These are phyloP conservation scores for Coremacera marginata DNA, from an alignment of 2,888 invertebrate genomes.

Conservation along the genomic window DNA sequence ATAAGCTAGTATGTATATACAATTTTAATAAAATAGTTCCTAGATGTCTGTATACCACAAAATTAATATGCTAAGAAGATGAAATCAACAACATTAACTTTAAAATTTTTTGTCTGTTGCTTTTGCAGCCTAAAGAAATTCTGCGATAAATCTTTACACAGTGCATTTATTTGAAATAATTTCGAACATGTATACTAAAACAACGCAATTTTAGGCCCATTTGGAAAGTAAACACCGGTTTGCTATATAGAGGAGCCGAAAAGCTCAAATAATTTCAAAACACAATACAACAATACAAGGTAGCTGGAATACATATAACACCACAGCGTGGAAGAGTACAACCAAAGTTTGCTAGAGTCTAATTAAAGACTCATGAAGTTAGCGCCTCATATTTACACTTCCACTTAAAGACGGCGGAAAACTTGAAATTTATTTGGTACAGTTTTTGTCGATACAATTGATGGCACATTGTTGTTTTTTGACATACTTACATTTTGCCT, in stretches of 20 bases:
- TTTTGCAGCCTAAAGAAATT: no score
- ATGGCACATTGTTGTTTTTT: conserved; percentile 50
- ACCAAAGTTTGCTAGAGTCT: conserved; percentile 49
- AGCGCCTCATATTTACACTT: conserved; percentile 63
- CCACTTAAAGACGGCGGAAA: conserved; percentile 52
- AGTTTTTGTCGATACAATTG: not conserved
- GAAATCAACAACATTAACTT: not conserved
- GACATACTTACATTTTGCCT: conserved; percentile 48
- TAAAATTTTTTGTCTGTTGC: not conserved
- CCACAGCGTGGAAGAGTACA: not conserved
- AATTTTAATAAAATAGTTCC: no score
- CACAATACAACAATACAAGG: not conserved
- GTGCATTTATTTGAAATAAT: not conserved
- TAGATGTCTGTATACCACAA: no score
- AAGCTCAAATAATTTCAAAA: not conserved
- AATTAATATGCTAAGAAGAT: not conserved
- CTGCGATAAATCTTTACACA: no score
- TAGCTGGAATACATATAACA: conserved; percentile 4
- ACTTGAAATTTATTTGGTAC: conserved; percentile 6
- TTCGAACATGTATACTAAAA: conserved; percentile 19
- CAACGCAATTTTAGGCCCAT: not conserved
- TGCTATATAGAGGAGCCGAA: not conserved
- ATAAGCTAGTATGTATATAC: no score
- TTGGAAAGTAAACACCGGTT: conserved; percentile 15
- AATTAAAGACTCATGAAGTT: conserved; percentile 67